Conservation (phyloP, 2,888 invertebrate species). For the Drosophila recens region DNA sequence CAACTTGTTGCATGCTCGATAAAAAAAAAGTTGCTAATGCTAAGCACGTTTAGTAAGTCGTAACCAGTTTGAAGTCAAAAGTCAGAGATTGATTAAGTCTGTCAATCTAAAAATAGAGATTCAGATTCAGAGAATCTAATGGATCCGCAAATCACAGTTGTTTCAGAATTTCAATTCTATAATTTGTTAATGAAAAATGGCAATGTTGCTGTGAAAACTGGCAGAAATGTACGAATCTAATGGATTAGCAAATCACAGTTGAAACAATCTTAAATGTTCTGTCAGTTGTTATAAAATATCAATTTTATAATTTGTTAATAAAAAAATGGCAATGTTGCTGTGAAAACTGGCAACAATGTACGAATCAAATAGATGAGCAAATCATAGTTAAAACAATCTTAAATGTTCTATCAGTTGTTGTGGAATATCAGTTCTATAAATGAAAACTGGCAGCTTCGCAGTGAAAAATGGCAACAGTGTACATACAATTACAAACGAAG, state of each 20-base stretch:
- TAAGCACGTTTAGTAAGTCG: slow-evolving; percentile 17
- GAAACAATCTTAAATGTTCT: background rate
- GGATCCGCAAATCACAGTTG: slow-evolving; percentile 5
- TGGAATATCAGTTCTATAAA: too few relatives aligned
- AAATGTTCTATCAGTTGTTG: too few relatives aligned
- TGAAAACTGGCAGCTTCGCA: too few relatives aligned
- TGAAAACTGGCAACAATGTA: slow-evolving; percentile 18
- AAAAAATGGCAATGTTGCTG: slow-evolving; percentile 1
- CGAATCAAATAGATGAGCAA: too few relatives aligned
- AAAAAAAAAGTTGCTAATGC: slow-evolving; percentile 4
- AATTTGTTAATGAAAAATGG: slow-evolving; percentile 4
- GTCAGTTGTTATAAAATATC: background rate
- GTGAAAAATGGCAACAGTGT: background rate
- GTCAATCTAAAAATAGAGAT: slow-evolving; percentile 45
- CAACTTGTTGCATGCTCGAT: slow-evolving; percentile 24
- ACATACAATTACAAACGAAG: background rate
- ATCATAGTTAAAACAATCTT: too few relatives aligned
- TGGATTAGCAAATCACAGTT: slow-evolving; percentile 3
- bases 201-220: slow-evolving; percentile 11
- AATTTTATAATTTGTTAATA: slow-evolving; percentile 2
- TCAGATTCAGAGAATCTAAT: slow-evolving; percentile 19
- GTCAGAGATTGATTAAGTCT: slow-evolving; percentile 23
- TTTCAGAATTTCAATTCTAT: slow-evolving; percentile 3
- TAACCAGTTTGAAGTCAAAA: slow-evolving; percentile 42
- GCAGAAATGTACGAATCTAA: slow-evolving; percentile 21